Conservation (phyloP, 37 sponge, comb jelly and placozoan species). For the Diacarnus erythraeanus region DNA sequence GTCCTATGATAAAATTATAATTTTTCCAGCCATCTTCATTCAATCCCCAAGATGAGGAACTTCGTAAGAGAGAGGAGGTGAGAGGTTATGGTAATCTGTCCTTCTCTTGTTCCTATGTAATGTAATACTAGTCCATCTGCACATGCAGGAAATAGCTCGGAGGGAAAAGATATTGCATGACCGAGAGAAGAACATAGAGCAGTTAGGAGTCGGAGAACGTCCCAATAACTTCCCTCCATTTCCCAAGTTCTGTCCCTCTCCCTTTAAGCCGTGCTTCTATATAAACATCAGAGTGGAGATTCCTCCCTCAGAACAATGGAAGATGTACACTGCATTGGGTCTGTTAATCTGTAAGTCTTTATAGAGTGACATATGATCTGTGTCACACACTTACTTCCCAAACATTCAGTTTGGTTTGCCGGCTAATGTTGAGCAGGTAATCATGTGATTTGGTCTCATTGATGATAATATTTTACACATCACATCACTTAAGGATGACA, state of each 20-base stretch:
- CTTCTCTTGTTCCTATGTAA: not conserved
- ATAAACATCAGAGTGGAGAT: slow-evolving; percentile 86
- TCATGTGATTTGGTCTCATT: no score
- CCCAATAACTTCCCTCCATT: slow-evolving; percentile 93
- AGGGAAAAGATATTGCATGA: slow-evolving; percentile 45
- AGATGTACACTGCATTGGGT: slow-evolving; percentile 46
- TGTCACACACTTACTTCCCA: no score
- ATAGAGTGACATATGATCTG: no score
- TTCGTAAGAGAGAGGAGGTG: slow-evolving; percentile 52
- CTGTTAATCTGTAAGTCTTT: slow-evolving; percentile 55
- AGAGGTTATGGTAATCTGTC: not conserved
- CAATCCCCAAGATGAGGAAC: slow-evolving; percentile 29
- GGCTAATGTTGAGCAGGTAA: no score
- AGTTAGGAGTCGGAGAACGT: slow-evolving; percentile 45
- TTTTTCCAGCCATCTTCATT: slow-evolving; percentile 26
- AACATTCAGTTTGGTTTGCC: no score
- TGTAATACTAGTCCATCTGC: no score
- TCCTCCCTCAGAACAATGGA: slow-evolving; percentile 73
- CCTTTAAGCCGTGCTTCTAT: slow-evolving; percentile 92
- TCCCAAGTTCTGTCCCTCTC: slow-evolving; percentile 73
- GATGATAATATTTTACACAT: no score
- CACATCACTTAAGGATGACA: no score
- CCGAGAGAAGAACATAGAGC: slow-evolving; percentile 48
- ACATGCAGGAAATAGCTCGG: slow-evolving; percentile 51
- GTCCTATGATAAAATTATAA: no score